These are phyloP conservation scores for Antrozous pallidus DNA, from an alignment of 2,797 vertebrate genomes.

Conservation along the genomic window DNA sequence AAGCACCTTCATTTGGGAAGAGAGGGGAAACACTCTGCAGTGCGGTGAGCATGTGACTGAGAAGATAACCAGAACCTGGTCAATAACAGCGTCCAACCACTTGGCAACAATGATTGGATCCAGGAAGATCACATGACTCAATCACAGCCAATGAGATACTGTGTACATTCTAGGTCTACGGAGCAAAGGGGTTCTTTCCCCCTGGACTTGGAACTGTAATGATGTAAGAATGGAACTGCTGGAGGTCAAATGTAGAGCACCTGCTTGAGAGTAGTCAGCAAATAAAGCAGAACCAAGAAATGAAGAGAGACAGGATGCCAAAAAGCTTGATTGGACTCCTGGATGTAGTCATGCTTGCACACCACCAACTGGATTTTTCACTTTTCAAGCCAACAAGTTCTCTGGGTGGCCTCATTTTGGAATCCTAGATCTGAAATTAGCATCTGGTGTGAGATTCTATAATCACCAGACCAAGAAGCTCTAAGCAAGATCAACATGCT, in stretches of 20 bases:
- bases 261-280: background rate
- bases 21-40: background rate
- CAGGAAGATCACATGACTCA: background rate
- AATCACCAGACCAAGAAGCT: background rate
- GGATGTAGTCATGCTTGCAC: background rate
- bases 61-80: background rate
- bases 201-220: background rate
- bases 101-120: background rate
- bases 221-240: background rate
- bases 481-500: background rate
- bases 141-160: background rate
- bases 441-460: background rate
- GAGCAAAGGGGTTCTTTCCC: background rate
- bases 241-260: background rate
- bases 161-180: background rate
- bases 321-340: background rate
- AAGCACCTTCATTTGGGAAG: background rate
- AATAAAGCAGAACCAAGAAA: background rate
- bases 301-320: background rate
- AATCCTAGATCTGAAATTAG: background rate
- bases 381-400: background rate
- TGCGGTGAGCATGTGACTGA: background rate
- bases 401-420: background rate
- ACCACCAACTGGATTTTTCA: background rate
- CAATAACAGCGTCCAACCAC: background rate